A percentile compares a stretch with the other conserved stretches of the same genome.
Conservation (phyloP, 2,888 invertebrate species). For the Rhingia rostrata region DNA sequence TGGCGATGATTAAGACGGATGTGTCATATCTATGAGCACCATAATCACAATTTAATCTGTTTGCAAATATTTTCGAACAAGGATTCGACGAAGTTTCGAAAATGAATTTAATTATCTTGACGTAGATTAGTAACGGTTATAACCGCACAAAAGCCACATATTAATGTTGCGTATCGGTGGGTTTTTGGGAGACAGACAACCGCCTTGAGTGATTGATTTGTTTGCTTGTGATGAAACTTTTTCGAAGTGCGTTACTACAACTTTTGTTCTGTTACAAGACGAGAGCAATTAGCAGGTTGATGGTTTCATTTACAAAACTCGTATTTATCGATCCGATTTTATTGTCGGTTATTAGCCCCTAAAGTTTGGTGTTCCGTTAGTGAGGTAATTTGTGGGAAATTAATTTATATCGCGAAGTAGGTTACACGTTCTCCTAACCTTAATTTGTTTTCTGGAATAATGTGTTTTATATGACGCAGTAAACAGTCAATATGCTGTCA, state of each 20-base stretch:
- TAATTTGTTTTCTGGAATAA: too few species aligned
- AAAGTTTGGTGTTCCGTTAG: too few species aligned
- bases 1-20: constrained; percentile 10
- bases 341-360: too few species aligned
- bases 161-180: neutral
- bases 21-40: neutral
- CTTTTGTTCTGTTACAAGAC: constrained; percentile 14
- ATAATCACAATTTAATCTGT: neutral
- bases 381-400: too few species aligned
- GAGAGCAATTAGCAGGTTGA: constrained; percentile 22
- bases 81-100: constrained; percentile 2
- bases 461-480: too few species aligned
- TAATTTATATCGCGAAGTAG: too few species aligned
- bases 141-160: neutral
- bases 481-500: too few species aligned
- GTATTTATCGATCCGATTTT: too few species aligned
- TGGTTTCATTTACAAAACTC: neutral
- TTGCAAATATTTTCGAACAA: neutral
- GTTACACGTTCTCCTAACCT: too few species aligned
- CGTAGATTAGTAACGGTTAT: constrained; percentile 4
- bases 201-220: constrained; percentile 13
- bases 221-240: too few species aligned
- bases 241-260: neutral
- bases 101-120: constrained; percentile 25
- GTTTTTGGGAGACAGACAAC: neutral